Conservation (phyloP, 2,113 vertebrate species). For the Hemibates koningsi region DNA sequence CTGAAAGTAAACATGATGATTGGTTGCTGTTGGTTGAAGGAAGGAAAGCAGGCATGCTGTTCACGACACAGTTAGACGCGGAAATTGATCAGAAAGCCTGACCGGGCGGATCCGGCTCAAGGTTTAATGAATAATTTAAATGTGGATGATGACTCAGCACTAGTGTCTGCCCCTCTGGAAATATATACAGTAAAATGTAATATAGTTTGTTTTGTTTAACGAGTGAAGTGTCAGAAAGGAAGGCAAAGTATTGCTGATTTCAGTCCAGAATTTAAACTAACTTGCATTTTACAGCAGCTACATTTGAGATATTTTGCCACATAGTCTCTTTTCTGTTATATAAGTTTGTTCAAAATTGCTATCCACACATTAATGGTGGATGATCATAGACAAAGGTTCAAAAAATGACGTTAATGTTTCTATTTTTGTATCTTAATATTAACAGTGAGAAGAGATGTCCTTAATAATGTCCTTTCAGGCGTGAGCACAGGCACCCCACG, state of each 20-base stretch:
- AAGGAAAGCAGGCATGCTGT: neutral
- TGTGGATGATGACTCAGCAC: slow-evolving; percentile 59
- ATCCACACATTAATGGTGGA: neutral
- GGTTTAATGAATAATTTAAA: slow-evolving; percentile 72
- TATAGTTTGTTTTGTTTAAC: slow-evolving; percentile 15
- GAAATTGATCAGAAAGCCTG: slow-evolving; percentile 57
- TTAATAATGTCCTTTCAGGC: neutral
- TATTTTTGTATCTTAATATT: neutral
- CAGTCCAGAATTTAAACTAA: neutral
- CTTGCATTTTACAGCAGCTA: neutral
- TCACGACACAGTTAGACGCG: neutral
- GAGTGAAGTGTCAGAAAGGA: neutral
- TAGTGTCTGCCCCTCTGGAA: neutral
- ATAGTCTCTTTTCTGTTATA: neutral
- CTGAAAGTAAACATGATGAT: slow-evolving; percentile 23
- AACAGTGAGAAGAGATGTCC: neutral
- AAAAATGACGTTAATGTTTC: neutral
- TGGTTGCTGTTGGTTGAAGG: slow-evolving; percentile 18
- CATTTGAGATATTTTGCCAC: neutral
- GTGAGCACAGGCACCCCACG: neutral
- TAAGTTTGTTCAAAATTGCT: neutral
- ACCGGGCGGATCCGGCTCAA: neutral
- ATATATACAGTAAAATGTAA: slow-evolving; percentile 19
- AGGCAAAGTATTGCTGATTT: neutral
- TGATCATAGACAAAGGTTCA: neutral